Evolutionary conservation across 2,113 vertebrate species (phyloP).

Genomic region (Daboia siamensis): DNA sequence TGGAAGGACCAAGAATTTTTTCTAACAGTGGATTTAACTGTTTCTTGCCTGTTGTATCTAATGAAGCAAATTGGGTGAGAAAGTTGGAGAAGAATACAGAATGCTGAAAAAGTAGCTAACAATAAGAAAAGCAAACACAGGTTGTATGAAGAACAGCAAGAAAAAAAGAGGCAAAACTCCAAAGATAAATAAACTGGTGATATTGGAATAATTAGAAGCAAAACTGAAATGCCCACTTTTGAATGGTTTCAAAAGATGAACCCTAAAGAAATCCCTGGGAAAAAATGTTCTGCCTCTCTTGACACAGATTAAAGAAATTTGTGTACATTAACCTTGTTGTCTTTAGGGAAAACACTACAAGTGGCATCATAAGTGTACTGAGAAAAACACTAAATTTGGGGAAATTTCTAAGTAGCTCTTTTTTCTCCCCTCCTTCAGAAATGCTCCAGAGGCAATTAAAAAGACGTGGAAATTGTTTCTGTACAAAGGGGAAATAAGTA

Average conservation of each 20-base stretch:
- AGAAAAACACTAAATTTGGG: background rate
- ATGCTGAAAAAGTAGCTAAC: conserved; percentile 1
- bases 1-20: too few species aligned
- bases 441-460: background rate
- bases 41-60: conserved; percentile 32
- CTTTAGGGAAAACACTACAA: background rate
- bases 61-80: conserved; percentile 39
- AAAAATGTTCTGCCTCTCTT: background rate
- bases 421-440: background rate
- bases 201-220: background rate
- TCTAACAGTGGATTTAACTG: conserved; percentile 29
- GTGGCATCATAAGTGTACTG: background rate
- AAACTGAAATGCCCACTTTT: background rate
- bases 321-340: rapidly evolving
- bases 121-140: too few species aligned
- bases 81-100: conserved; percentile 32
- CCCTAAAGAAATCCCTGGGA: background rate
- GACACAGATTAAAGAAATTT: rapidly evolving
- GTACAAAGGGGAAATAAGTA: background rate
- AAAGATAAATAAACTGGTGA: conserved; percentile 17
- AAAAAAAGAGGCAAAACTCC: background rate
- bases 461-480: background rate
- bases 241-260: background rate
- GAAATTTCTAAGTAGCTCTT: background rate
- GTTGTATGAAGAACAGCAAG: background rate